phyloP scores from a whole-genome alignment of 2,113 vertebrate genomes.

The Centropus bengalensis region DNA sequence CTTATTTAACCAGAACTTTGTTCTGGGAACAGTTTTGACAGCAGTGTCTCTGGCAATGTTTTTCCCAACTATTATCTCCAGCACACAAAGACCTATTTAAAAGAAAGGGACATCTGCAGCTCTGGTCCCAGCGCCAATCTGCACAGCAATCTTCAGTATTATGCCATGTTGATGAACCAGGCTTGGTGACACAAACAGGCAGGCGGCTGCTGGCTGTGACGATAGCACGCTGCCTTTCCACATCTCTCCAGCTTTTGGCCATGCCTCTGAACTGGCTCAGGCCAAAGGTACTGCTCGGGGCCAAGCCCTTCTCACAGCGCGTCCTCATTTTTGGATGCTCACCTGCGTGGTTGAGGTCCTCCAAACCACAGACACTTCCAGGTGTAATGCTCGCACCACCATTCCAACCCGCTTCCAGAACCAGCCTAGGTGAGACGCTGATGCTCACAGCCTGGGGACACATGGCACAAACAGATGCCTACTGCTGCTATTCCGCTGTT shows the following conservation, averaged over 20 bases:
- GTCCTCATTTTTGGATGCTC: rapidly evolving
- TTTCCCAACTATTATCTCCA: background rate
- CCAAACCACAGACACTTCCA: rapidly evolving
- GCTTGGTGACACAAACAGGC: background rate
- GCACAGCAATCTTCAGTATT: background rate
- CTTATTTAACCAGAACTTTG: background rate
- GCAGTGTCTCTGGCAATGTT: background rate
- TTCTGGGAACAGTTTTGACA: background rate
- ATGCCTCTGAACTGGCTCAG: background rate
- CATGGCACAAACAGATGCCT: background rate
- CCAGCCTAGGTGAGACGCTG: rapidly evolving
- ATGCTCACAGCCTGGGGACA: background rate
- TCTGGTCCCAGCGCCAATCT: background rate
- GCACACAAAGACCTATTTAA: background rate
- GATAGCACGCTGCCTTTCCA: background rate
- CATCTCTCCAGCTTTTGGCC: background rate
- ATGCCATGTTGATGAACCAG: background rate
- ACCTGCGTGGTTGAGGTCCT: rapidly evolving
- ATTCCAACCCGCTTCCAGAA: background rate
- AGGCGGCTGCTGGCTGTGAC: background rate
- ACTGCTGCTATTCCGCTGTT: background rate
- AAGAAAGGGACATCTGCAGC: constrained; percentile 31
- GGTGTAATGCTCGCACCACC: background rate
- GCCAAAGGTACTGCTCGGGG: background rate
- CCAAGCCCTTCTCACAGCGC: rapidly evolving